These are phyloP conservation scores for Lytechinus variegatus DNA, from an alignment of 35 echinoderm and acorn worm species.

Conservation along the genomic window DNA sequence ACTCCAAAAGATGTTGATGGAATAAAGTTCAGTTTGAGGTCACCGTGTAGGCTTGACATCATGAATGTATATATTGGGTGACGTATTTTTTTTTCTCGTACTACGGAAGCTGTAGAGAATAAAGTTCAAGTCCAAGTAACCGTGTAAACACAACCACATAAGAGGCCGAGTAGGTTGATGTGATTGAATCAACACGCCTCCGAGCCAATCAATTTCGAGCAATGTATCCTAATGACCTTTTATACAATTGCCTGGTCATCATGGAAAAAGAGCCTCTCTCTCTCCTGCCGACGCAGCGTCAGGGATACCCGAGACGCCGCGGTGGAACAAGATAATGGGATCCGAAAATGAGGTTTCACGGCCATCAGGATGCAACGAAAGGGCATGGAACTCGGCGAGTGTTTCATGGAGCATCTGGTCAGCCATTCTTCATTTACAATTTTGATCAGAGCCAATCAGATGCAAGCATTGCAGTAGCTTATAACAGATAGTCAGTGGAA, in stretches of 20 bases:
- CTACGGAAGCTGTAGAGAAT: background rate
- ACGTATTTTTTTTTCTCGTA: too few species aligned
- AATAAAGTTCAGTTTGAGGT: too few species aligned
- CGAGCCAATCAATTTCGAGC: background rate
- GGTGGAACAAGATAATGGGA: background rate
- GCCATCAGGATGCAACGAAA: background rate
- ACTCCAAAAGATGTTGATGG: too few species aligned
- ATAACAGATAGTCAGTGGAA: too few species aligned
- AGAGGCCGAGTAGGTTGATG: background rate
- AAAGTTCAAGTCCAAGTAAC: background rate
- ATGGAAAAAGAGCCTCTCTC: background rate
- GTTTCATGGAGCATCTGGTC: too few species aligned
- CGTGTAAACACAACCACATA: background rate
- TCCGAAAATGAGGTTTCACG: background rate
- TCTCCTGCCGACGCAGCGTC: background rate
- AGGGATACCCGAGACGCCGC: background rate
- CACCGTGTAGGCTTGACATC: too few species aligned
- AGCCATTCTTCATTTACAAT: too few species aligned
- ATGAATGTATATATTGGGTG: too few species aligned
- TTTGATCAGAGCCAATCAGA: too few species aligned
- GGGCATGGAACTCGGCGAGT: too few species aligned
- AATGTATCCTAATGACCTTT: slow-evolving; percentile 11
- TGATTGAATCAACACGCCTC: background rate
- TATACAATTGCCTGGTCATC: background rate
- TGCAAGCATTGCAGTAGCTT: too few species aligned